These are phyloP conservation scores for Odontomachus brunneus DNA, from an alignment of 1,140 invertebrate species.

Conservation along the genomic window DNA sequence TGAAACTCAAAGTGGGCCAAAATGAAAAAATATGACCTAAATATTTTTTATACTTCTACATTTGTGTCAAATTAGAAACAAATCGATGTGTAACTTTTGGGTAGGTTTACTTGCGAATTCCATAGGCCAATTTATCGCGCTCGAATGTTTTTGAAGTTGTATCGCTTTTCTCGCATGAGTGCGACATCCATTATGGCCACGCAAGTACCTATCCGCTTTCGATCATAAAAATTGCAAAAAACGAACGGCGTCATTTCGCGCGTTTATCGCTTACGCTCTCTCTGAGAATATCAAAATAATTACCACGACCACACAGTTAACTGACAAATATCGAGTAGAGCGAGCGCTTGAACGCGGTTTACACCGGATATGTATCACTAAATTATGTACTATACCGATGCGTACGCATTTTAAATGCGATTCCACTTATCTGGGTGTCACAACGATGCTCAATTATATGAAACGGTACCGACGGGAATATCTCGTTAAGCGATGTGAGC, in stretches of 20 bases:
- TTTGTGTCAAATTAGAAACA: too few relatives aligned
- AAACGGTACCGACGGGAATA: not conserved
- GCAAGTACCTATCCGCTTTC: too few relatives aligned
- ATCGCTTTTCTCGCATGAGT: too few relatives aligned
- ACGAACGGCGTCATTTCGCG: not conserved
- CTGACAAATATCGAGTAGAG: not conserved
- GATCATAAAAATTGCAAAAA: slow-evolving; percentile 14
- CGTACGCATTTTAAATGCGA: too few relatives aligned
- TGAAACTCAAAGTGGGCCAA: too few relatives aligned
- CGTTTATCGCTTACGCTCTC: not conserved
- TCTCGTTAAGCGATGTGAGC: not conserved
- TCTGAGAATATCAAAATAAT: not conserved
- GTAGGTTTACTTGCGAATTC: too few relatives aligned
- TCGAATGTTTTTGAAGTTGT: too few relatives aligned
- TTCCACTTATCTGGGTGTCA: not conserved
- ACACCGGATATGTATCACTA: not conserved
- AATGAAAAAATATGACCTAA: too few relatives aligned
- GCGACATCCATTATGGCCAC: too few relatives aligned
- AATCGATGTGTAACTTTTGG: too few relatives aligned
- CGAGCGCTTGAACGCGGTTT: not conserved
- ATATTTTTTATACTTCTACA: too few relatives aligned
- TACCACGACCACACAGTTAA: not conserved
- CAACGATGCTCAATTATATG: not conserved
- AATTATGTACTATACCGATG: not conserved
- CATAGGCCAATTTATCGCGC: too few relatives aligned